These are phyloP conservation scores for Circaetus gallicus DNA, from an alignment of 2,113 vertebrate genomes.

Conservation along the genomic window DNA sequence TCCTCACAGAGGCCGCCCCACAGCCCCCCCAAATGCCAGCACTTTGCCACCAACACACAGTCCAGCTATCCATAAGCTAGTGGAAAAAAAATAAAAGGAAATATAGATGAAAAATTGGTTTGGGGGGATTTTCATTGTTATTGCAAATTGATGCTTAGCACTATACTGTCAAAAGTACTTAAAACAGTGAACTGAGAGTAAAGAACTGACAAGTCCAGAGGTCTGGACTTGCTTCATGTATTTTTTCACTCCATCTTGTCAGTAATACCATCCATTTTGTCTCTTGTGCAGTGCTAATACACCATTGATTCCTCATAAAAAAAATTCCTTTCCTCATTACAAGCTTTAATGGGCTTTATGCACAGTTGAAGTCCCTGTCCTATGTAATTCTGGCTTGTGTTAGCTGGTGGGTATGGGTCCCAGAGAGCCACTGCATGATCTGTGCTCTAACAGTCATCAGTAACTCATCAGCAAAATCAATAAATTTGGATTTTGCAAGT, in stretches of 20 bases:
- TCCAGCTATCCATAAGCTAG: neutral
- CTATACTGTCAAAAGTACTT: neutral
- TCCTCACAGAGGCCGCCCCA: too few species aligned
- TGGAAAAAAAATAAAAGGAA: rapidly evolving
- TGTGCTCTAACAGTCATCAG: neutral
- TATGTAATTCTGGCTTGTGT: neutral
- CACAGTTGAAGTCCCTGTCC: neutral
- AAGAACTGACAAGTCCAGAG: neutral
- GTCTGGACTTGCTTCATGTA: rapidly evolving
- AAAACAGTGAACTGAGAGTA: neutral
- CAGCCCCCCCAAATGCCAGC: neutral
- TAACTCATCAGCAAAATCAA: neutral
- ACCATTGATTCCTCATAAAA: neutral
- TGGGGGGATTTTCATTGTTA: neutral
- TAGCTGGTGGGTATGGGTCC: neutral
- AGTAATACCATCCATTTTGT: neutral
- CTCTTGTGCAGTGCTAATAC: neutral
- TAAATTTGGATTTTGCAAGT: neutral
- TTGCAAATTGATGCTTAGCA: neutral
- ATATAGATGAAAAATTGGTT: neutral
- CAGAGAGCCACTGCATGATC: neutral
- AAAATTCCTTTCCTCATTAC: neutral
- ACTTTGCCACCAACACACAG: neutral
- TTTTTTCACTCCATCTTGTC: neutral
- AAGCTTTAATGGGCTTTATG: neutral